Evolutionary conservation across 2,888 invertebrate genomes (phyloP).

Genomic region (Ormyrus rosae): DNA sequence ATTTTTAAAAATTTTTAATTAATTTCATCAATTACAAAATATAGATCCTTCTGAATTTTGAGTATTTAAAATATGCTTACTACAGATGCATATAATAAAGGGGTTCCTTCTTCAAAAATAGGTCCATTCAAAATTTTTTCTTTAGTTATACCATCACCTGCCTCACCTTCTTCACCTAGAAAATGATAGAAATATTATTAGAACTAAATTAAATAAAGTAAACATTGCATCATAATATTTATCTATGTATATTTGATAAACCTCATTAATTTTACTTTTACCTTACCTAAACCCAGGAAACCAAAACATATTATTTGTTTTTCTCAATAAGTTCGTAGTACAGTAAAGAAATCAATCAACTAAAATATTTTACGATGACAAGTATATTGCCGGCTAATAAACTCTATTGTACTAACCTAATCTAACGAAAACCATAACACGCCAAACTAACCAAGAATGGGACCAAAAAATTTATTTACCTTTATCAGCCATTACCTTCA

Average conservation of each 20-base stretch:
- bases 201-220: background rate
- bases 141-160: slow-evolving; percentile 72
- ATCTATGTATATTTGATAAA: background rate
- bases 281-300: too few species aligned
- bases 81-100: slow-evolving; percentile 79
- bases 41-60: too few species aligned
- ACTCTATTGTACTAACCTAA: slow-evolving; percentile 22
- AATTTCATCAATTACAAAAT: too few species aligned
- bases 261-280: background rate
- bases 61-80: slow-evolving; percentile 65
- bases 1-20: background rate
- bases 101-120: slow-evolving; percentile 77
- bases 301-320: too few species aligned
- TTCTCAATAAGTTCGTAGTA: too few species aligned
- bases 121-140: slow-evolving; percentile 77
- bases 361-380: background rate
- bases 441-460: too few species aligned
- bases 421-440: background rate
- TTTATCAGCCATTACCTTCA: too few species aligned
- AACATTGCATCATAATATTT: background rate
- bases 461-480: too few species aligned
- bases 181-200: background rate
- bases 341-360: too few species aligned
- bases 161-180: slow-evolving; percentile 73
- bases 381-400: slow-evolving; percentile 28